A percentile compares a stretch with the other conserved stretches of the same genome.
Conservation (phyloP, 2,888 invertebrate genomes). For the Lasioglossum figueresi region DNA sequence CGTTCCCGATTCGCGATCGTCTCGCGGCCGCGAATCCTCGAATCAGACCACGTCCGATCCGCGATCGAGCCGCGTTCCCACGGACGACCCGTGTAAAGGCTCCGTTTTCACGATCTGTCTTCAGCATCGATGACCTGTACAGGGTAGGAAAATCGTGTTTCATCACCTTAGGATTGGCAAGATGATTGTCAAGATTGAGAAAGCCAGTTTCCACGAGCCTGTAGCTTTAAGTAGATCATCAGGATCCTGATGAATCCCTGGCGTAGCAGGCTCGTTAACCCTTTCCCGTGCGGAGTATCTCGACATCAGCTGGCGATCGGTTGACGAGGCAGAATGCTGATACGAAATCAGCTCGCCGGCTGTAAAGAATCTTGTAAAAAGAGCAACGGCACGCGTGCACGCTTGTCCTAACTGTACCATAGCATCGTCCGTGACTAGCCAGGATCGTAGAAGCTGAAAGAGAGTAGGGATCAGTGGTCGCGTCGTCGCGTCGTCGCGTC, state of each 20-base stretch:
- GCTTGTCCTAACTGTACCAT: conserved; percentile 29
- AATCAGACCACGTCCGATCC: conserved; percentile 4
- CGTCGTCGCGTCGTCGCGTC: too few relatives aligned
- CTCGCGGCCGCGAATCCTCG: conserved; percentile 12
- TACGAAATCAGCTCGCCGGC: not conserved
- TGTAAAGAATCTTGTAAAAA: not conserved
- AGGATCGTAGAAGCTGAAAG: not conserved
- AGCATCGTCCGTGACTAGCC: not conserved
- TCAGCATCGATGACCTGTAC: too few relatives aligned
- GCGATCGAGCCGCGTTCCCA: conserved; percentile 7
- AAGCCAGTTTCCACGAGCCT: not conserved
- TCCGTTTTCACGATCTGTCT: not conserved
- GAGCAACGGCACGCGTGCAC: conserved; percentile 20
- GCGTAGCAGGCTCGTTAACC: not conserved
- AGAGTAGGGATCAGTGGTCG: not conserved
- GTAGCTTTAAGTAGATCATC: not conserved
- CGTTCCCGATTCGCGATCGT: conserved; percentile 16
- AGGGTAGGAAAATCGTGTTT: not conserved
- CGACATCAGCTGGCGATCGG: not conserved
- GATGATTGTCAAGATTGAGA: not conserved
- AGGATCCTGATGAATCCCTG: not conserved
- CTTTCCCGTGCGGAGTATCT: not conserved
- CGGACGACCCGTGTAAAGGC: not conserved
- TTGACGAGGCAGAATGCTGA: not conserved
- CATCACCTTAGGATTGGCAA: not conserved